A percentile compares a stretch with the other conserved stretches of the same genome.
phyloP scores from a whole-genome alignment of 2,113 vertebrate species.

The Zosterops hypoxanthus region DNA sequence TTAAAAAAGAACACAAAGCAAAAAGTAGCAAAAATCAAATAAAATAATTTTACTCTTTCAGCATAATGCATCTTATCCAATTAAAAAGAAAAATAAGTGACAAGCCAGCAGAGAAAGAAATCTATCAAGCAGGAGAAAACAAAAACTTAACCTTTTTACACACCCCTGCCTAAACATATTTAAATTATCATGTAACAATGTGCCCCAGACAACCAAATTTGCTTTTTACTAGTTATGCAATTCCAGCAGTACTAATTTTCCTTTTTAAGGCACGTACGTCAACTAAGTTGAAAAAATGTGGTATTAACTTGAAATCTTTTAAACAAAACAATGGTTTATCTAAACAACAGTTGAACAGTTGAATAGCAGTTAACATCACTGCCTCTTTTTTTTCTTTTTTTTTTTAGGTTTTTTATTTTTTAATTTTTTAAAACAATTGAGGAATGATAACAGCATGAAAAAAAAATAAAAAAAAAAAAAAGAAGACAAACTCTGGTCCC shows the following conservation, averaged over 20 bases:
- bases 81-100: conserved; percentile 70
- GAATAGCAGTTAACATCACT: conserved; percentile 72
- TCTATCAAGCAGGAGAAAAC: conserved; percentile 78
- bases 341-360: conserved; percentile 76
- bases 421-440: conserved; percentile 68
- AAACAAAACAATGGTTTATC: conserved; percentile 79
- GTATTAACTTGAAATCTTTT: conserved; percentile 72
- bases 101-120: conserved; percentile 68
- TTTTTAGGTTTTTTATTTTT: not conserved
- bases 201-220: conserved; percentile 82
- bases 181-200: conserved; percentile 80
- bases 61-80: conserved; percentile 57
- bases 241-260: conserved; percentile 83
- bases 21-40: conserved; percentile 69
- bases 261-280: conserved; percentile 94
- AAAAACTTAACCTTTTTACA: conserved; percentile 87
- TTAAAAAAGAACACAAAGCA: conserved; percentile 57
- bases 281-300: conserved; percentile 80
- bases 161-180: conserved; percentile 82
- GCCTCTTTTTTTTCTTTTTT: conserved; percentile 16
- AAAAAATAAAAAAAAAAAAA: not conserved
- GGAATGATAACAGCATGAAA: conserved; percentile 83
- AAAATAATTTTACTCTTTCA: conserved; percentile 57
- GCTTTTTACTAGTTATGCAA: conserved; percentile 74
- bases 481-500: conserved; percentile 86